Percentiles rank a stretch among this genome's conserved stretches.
phyloP scores from a whole-genome alignment of 2,113 vertebrate genomes.

The Dipodomys ordii region DNA sequence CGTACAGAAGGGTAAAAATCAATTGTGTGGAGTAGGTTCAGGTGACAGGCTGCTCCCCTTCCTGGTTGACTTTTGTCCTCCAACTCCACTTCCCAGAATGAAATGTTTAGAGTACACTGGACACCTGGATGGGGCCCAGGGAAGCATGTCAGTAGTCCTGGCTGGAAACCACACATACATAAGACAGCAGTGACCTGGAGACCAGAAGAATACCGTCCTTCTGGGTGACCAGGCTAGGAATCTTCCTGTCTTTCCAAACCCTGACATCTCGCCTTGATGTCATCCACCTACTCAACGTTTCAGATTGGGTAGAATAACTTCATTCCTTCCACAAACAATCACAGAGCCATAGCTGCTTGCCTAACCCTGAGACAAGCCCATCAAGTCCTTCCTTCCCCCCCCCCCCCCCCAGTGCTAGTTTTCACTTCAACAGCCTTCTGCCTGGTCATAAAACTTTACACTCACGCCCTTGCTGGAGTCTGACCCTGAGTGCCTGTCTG shows the following conservation, averaged over 20 bases:
- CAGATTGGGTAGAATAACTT: background rate
- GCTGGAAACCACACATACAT: background rate
- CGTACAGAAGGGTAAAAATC: too few relatives aligned
- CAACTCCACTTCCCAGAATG: background rate
- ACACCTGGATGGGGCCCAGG: background rate
- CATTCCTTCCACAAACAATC: background rate
- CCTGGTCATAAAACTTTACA: background rate
- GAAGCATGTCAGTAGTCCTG: background rate
- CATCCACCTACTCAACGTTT: background rate
- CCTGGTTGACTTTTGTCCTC: background rate
- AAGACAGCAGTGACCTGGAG: background rate
- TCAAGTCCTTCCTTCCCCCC: background rate
- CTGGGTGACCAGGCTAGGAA: background rate
- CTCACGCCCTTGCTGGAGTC: background rate
- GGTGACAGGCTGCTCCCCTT: background rate
- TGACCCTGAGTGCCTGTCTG: background rate
- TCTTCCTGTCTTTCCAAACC: background rate
- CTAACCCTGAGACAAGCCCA: background rate
- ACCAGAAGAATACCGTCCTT: too few relatives aligned
- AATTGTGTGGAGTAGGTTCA: background rate
- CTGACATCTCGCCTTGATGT: background rate
- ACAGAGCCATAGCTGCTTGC: background rate
- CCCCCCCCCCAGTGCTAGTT: fast-evolving
- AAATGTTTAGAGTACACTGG: background rate
- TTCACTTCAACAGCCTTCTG: background rate